Conservation (phyloP, 1,140 invertebrate genomes). For the Solen grandis region DNA sequence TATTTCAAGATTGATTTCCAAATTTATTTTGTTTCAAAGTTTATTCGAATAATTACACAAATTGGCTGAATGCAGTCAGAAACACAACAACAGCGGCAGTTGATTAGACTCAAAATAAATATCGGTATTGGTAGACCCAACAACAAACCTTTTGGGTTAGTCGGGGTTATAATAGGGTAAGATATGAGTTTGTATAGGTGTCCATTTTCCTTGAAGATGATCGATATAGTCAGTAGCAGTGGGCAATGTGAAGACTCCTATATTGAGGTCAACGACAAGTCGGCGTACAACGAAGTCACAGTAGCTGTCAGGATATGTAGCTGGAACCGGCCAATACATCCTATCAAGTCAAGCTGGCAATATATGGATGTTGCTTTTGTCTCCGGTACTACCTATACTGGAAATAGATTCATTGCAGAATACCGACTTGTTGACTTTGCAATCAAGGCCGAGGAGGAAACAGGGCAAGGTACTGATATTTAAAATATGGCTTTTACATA, state of each 20-base stretch:
- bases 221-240: constrained; percentile 35
- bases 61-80: too few species aligned
- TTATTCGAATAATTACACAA: too few species aligned
- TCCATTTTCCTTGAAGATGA: too few species aligned
- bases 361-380: constrained; percentile 46
- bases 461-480: constrained; percentile 28
- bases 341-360: constrained; percentile 49
- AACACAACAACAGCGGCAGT: too few species aligned
- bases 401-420: constrained; percentile 46
- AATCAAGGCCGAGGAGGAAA: not conserved
- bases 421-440: constrained; percentile 36
- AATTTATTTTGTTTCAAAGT: too few species aligned
- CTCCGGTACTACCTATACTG: not conserved
- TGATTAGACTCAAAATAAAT: too few species aligned
- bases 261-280: constrained; percentile 37
- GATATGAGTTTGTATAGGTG: too few species aligned
- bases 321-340: constrained; percentile 12
- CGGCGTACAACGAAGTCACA: not conserved
- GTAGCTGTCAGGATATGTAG: constrained; percentile 30
- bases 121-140: too few species aligned
- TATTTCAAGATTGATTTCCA: too few species aligned
- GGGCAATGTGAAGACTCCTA: constrained; percentile 32
- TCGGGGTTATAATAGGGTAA: too few species aligned
- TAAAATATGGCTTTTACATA: too few species aligned
- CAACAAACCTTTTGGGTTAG: too few species aligned